Conservation (phyloP, 2,113 vertebrate genomes). For the Seriola quinqueradiata region DNA sequence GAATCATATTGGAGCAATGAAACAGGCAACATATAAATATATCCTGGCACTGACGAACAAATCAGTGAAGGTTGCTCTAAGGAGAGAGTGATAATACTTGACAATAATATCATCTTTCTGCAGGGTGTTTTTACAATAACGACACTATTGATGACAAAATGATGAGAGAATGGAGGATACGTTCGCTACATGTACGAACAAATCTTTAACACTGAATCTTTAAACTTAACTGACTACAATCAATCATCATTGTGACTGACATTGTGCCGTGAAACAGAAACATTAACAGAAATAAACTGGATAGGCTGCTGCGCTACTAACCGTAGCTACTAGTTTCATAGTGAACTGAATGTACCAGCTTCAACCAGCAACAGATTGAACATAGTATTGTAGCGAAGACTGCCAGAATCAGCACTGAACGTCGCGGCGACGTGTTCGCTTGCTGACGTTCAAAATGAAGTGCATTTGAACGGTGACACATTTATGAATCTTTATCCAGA, state of each 20-base stretch:
- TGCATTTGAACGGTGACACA: neutral
- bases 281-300: neutral
- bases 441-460: neutral
- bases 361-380: neutral
- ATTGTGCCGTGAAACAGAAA: too few relatives aligned
- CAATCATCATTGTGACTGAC: neutral
- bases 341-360: neutral
- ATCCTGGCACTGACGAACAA: neutral
- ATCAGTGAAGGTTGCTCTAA: neutral
- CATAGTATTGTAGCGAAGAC: neutral
- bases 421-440: neutral
- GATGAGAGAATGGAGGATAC: neutral
- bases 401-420: neutral
- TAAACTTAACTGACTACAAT: neutral
- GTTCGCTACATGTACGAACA: neutral
- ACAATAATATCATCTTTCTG: neutral
- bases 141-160: neutral
- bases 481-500: neutral
- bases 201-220: neutral
- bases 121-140: neutral
- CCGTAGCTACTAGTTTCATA: neutral
- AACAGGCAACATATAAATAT: slow-evolving; percentile 9
- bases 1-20: neutral
- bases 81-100: neutral
- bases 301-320: neutral